Evolutionary conservation across 2,113 vertebrate species (phyloP).

Genomic region (Mellivora capensis): DNA sequence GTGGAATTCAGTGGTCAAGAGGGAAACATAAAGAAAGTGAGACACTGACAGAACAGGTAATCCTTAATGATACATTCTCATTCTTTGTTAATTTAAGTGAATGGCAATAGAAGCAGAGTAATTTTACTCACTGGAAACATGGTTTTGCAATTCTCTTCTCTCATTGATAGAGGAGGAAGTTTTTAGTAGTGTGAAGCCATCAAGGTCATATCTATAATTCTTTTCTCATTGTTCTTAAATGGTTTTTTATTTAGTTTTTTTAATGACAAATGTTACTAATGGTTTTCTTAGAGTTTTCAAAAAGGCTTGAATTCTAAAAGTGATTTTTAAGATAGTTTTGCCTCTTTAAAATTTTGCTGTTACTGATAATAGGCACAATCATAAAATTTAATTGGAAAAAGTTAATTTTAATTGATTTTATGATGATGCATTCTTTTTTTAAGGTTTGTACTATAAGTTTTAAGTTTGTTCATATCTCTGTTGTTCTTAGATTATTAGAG

Average conservation of each 20-base stretch:
- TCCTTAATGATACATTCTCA: slow-evolving; percentile 56
- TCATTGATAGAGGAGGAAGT: not conserved
- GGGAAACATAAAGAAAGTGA: slow-evolving; percentile 83
- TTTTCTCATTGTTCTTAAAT: slow-evolving; percentile 24
- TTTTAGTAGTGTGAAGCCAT: slow-evolving; percentile 1
- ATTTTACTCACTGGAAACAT: slow-evolving; percentile 15
- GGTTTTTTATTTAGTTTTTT: slow-evolving; percentile 20
- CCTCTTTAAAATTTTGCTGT: slow-evolving; percentile 2
- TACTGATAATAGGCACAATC: not conserved
- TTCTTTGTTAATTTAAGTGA: slow-evolving; percentile 60
- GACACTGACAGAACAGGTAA: slow-evolving; percentile 85
- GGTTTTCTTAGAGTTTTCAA: slow-evolving; percentile 9
- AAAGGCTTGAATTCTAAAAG: slow-evolving; percentile 27
- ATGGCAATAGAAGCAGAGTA: slow-evolving; percentile 25
- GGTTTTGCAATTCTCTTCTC: slow-evolving; percentile 8
- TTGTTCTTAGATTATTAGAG: slow-evolving; percentile 10
- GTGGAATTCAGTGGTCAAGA: slow-evolving; percentile 92
- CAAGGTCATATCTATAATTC: not conserved
- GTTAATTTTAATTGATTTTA: slow-evolving; percentile 37
- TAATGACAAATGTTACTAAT: slow-evolving; percentile 34
- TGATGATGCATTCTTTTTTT: slow-evolving; percentile 2
- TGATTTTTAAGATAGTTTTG: slow-evolving; percentile 40
- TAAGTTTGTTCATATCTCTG: not conserved
- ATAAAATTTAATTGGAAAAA: slow-evolving; percentile 30
- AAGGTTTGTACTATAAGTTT: slow-evolving; percentile 15